These are phyloP conservation scores for Percina caprodes DNA, from an alignment of 2,113 vertebrate species.

Conservation along the genomic window DNA sequence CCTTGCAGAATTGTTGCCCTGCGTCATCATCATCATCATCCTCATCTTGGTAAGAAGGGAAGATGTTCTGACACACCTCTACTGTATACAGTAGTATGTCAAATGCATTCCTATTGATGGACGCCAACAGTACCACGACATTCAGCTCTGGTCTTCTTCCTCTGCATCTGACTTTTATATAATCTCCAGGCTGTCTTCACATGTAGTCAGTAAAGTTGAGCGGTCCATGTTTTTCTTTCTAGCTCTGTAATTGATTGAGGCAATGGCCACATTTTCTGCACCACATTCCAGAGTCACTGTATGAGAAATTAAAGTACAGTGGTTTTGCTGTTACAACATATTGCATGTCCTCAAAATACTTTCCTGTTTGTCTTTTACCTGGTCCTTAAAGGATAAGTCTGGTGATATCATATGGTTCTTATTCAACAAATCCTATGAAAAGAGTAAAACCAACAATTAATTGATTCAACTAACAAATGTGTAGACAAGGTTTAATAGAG, in stretches of 20 bases:
- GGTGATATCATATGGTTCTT: slow-evolving; percentile 9
- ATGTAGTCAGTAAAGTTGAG: slow-evolving; percentile 17
- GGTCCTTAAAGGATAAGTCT: slow-evolving; percentile 3
- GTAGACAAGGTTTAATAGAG: neutral
- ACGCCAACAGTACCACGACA: slow-evolving; percentile 38
- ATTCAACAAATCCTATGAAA: slow-evolving; percentile 5
- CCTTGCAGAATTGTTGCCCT: slow-evolving; percentile 34
- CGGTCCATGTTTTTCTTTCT: slow-evolving; percentile 11
- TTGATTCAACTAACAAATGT: neutral
- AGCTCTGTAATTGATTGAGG: slow-evolving; percentile 46
- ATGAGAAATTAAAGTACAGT: slow-evolving; percentile 11
- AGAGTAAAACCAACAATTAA: neutral
- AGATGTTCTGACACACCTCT: slow-evolving; percentile 31
- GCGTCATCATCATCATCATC: slow-evolving; percentile 14
- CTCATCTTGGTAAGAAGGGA: slow-evolving; percentile 30
- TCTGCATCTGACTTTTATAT: slow-evolving; percentile 45
- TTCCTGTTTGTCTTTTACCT: slow-evolving; percentile 14
- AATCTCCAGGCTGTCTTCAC: slow-evolving; percentile 48
- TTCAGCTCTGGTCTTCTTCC: slow-evolving; percentile 46
- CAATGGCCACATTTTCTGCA: slow-evolving; percentile 15
- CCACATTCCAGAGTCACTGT: slow-evolving; percentile 20
- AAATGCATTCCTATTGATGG: slow-evolving; percentile 60
- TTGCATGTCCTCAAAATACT: slow-evolving; percentile 11
- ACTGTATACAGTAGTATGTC: slow-evolving; percentile 39
- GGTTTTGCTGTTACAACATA: slow-evolving; percentile 8